Evolutionary conservation across 1,140 invertebrate genomes (phyloP).

Genomic region (Tigriopus japonicus): DNA sequence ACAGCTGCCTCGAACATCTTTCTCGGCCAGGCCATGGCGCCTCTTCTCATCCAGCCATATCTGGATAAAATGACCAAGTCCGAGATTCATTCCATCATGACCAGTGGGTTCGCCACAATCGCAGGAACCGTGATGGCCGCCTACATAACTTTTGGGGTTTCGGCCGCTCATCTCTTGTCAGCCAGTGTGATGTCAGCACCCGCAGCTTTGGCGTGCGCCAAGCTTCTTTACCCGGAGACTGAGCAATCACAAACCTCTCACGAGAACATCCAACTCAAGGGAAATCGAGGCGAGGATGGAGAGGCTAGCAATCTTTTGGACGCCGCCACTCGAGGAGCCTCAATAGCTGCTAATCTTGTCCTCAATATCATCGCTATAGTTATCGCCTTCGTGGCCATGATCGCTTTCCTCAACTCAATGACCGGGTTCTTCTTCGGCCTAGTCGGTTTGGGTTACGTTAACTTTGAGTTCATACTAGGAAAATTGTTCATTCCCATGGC

Average conservation of each 20-base stretch:
- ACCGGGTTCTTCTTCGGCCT: constrained; percentile 3
- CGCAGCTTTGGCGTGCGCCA: constrained; percentile 65
- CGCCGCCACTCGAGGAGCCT: constrained; percentile 69
- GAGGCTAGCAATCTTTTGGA: constrained; percentile 49
- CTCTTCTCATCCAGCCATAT: constrained; percentile 56
- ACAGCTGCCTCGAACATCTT: constrained; percentile 78
- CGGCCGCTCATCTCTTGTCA: constrained; percentile 57
- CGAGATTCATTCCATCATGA: constrained; percentile 80
- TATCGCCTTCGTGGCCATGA: constrained; percentile 69
- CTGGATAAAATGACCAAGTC: constrained; percentile 60
- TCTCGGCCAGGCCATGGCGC: constrained; percentile 49
- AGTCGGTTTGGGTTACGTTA: constrained; percentile 8
- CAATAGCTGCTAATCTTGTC: constrained; percentile 49
- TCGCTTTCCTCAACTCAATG: constrained; percentile 52
- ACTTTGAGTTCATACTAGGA: constrained; percentile 47
- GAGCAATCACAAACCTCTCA: not conserved
- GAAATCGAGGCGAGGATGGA: constrained; percentile 5
- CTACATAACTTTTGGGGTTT: constrained; percentile 74
- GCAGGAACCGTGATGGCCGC: constrained; percentile 81
- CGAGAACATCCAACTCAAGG: not conserved
- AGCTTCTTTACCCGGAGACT: constrained; percentile 55
- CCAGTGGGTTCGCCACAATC: constrained; percentile 82
- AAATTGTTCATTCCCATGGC: constrained; percentile 69
- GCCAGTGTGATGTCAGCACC: constrained; percentile 90
- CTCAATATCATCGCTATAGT: constrained; percentile 74